Evolutionary conservation across 2,888 invertebrate genomes (phyloP), one percentile per base, ranked within the genome.

Genomic region (Fragum sueziense): DNA sequence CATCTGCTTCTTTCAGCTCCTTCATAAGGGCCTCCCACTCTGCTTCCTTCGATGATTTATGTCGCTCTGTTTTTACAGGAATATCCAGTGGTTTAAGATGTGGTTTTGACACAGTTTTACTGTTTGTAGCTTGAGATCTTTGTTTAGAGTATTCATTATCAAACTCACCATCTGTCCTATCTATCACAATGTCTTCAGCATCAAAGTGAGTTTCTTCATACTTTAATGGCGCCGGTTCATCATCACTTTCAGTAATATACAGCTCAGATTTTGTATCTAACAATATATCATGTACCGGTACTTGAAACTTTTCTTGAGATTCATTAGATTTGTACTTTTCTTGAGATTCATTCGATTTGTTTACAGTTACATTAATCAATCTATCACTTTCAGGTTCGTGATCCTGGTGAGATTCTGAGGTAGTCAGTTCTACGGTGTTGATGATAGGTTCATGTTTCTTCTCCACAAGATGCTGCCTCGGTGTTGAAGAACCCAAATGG

Each of bases 1-100:
- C 71, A 52, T 81, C 84, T 41, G 76, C 81, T 65, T 84, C 80
- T 67, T 80, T 84, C 34, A 84, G 65, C 37, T 84, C 74, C 41
- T 78, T 79, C 61, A 84, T 70, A 9, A 84, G 59, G 14, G 68
- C 31, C 70, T 80, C 82, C 84, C 84, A 84, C 57, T 84, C 82
- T 41, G 82, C 78, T 59, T 84, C 82, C 59, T 76, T 70, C 41
- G 67, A 54, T 25, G 57, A 76, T 73, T 80, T 77, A 61, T 68
- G 69, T 71, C 71, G 68, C n/a, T 47, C 61, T 33, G 54, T 54
- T 37, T 72, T 70, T 17, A 67, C 69, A 47, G 82, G 82, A 31
- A 82, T 82, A 41, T 82, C 78, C 31, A 82, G 65, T 52, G 82
- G 82, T 76, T 82, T 82, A 25, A 82, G 65, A 51, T 52, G 54